Evolutionary conservation across 2,113 vertebrate genomes (phyloP).

Genomic region (Centrocercus urophasianus): DNA sequence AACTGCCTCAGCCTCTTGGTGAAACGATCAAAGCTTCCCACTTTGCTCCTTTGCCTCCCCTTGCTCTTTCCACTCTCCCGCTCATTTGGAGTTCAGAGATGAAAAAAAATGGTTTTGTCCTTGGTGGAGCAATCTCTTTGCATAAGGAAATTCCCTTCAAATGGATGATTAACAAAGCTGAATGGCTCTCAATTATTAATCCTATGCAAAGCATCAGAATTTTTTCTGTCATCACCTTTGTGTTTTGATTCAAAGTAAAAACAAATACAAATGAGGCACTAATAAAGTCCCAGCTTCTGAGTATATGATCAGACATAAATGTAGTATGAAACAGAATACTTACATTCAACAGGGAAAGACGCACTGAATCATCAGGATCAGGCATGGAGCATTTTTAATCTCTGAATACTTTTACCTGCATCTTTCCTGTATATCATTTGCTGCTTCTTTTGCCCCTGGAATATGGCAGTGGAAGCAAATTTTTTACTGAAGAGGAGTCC

Average conservation of each 20-base stretch:
- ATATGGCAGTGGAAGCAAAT: not conserved
- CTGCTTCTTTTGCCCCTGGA: not conserved
- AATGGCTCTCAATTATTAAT: slow-evolving; percentile 37
- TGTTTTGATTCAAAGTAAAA: slow-evolving; percentile 50
- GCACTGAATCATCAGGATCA: slow-evolving; percentile 17
- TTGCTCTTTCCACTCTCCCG: slow-evolving; percentile 7
- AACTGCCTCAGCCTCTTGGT: not conserved
- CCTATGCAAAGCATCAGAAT: slow-evolving; percentile 16
- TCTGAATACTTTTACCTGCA: not conserved
- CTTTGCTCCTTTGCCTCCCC: not conserved
- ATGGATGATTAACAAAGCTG: slow-evolving; percentile 24
- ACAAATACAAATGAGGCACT: slow-evolving; percentile 28
- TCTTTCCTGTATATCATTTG: not conserved
- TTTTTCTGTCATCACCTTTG: slow-evolving; percentile 52
- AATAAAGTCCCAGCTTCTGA: slow-evolving; percentile 1
- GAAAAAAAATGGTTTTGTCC: not conserved
- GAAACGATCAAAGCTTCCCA: slow-evolving; percentile 61
- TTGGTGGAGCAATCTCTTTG: slow-evolving; percentile 4
- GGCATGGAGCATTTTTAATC: not conserved
- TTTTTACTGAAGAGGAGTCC: slow-evolving; percentile 41
- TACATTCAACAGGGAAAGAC: not conserved
- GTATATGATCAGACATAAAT: slow-evolving; percentile 19
- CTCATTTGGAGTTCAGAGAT: not conserved
- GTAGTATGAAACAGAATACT: slow-evolving; percentile 5
- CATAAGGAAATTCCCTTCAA: slow-evolving; percentile 40